Evolutionary conservation across 37 sponge, comb jelly and placozoan genomes (phyloP), one percentile per base, ranked within the genome.

Genomic region (Beroe ovata): DNA sequence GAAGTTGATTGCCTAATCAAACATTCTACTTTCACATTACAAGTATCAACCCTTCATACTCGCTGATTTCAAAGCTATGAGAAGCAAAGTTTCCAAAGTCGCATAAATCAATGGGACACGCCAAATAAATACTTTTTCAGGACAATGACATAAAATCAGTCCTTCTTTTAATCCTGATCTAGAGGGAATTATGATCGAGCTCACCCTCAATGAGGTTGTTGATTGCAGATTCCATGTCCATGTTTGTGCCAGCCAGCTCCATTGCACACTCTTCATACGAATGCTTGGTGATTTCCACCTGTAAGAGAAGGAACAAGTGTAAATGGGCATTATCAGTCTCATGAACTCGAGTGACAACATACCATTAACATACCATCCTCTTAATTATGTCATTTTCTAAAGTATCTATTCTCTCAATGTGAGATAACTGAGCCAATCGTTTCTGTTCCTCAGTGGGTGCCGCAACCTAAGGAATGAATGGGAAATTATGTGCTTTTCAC

Each of bases 391-490:
- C 41, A 25, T 77, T 54, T 25, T 77, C 36, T 8, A 77, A 11
- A 1, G 42, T 77, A 21, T 77, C 84, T 42, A 77, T 77, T 25
- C 84, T 30, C 47, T 77, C 84, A 36, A 77, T 36, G 35, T 19
- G 21, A 8, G 84, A 77, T 42, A 77, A 77, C 84, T 77, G 84
- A 21, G 84, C 84, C 21, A 77, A 42, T 40, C 84, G 4, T 23
- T 77, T 77, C 54, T 77, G 84, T 42, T 77, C 84, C 38, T 77
- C 84, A 16, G 84, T 77, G 28, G 84, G 84, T 22, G 41, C 84
- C 22, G 84, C 38, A 1, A 77, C 84, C 84, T 77, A 58, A 18
- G 59, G 59, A 18, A 19, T 58, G 59, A 58, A 58, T 11, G 59
- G 59, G 59, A 58, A 18, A 11, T 18, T 19, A 18, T 18, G 59